Percentiles rank a stretch among this genome's conserved stretches.
Evolutionary conservation across 92 coral and sea anemone genomes (phyloP).

Genomic region (Pocillopora grandis): DNA sequence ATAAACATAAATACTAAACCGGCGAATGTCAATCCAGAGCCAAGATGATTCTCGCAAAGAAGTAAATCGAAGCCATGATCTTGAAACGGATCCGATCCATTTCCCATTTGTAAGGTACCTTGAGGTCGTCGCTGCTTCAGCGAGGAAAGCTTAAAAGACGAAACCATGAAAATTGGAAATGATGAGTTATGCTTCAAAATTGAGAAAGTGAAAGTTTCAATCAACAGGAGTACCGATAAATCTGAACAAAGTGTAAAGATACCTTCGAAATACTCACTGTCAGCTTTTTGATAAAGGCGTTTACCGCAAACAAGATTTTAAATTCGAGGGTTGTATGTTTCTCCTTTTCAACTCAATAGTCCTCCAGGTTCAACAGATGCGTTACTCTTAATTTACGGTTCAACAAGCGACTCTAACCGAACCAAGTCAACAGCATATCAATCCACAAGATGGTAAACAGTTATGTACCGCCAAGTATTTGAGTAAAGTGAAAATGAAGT

Average conservation of each 20-base stretch:
- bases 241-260: too few relatives aligned
- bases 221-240: background rate
- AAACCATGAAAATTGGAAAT: constrained; percentile 13
- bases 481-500: too few relatives aligned
- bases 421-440: too few relatives aligned
- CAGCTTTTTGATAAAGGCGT: background rate
- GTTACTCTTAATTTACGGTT: too few relatives aligned
- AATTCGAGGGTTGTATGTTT: background rate
- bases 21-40: constrained; percentile 45
- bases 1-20: constrained; percentile 68
- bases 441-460: too few relatives aligned
- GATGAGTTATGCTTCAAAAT: background rate
- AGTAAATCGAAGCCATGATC: constrained; percentile 2
- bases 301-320: background rate
- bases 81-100: background rate
- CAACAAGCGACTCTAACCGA: too few relatives aligned
- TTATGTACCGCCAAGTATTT: too few relatives aligned
- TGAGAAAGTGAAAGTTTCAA: background rate
- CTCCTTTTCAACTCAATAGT: too few relatives aligned
- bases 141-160: constrained; percentile 17
- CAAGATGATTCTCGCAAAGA: constrained; percentile 59
- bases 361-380: too few relatives aligned
- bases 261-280: background rate
- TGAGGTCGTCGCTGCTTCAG: constrained; percentile 16
- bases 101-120: background rate